Conservation (phyloP, 2,888 invertebrate species). For the Teleogryllus oceanicus region DNA sequence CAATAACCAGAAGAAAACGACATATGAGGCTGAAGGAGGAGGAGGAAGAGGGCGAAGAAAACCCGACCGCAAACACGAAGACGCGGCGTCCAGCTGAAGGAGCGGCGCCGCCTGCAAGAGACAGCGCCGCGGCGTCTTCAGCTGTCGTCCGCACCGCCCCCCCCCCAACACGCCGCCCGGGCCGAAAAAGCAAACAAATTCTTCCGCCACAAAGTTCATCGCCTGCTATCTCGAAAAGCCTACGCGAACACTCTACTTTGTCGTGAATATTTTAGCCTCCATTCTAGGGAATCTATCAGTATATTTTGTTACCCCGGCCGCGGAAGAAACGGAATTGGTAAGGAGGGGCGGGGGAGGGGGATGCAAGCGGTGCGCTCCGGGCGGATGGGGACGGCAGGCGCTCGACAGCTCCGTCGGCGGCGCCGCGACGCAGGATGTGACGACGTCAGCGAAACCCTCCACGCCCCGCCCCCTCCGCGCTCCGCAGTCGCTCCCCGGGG, state of each 20-base stretch:
- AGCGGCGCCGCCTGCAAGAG: neutral
- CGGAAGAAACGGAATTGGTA: constrained; percentile 6
- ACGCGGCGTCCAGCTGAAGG: neutral
- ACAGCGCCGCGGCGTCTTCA: neutral
- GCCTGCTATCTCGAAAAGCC: constrained; percentile 8
- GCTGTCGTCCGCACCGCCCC: neutral
- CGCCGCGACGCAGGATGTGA: neutral
- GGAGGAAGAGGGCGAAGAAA: neutral
- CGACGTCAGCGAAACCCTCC: neutral
- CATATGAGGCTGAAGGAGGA: neutral
- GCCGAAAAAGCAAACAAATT: neutral
- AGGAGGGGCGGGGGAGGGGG: neutral
- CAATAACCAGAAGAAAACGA: neutral
- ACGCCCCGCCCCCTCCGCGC: neutral
- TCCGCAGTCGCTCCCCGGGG: neutral
- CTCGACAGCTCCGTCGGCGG: constrained; percentile 21
- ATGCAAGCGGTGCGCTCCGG: neutral
- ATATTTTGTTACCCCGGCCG: neutral
- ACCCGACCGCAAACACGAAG: neutral
- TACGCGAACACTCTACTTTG: constrained; percentile 18
- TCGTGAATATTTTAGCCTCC: constrained; percentile 11
- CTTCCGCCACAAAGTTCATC: constrained; percentile 18
- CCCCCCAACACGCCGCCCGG: neutral
- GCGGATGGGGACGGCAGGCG: constrained; percentile 26
- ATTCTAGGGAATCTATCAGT: constrained; percentile 18